Evolutionary conservation across 2,113 vertebrate species (phyloP).

Genomic region (Urocynchramus pylzowi): DNA sequence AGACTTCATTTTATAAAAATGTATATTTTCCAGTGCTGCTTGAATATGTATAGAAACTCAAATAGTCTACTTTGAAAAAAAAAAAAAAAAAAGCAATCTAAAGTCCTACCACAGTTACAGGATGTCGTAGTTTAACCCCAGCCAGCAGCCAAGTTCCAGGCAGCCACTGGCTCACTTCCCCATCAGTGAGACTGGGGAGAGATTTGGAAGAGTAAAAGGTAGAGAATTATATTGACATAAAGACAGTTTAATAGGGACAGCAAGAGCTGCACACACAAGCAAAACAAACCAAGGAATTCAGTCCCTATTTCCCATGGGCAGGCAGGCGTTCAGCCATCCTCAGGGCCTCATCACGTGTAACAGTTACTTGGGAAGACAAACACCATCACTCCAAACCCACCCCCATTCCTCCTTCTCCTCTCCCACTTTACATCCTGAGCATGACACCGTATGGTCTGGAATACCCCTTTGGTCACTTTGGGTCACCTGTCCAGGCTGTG

Average conservation of each 20-base stretch:
- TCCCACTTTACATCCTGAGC: fast-evolving
- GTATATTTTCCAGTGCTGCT: neutral
- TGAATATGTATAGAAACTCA: neutral
- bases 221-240: neutral
- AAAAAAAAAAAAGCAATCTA: neutral
- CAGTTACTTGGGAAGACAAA: neutral
- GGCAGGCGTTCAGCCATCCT: neutral
- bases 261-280: neutral
- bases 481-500: neutral
- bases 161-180: neutral
- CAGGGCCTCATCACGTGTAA: fast-evolving
- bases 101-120: neutral
- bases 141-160: neutral
- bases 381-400: fast-evolving
- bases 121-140: neutral
- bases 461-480: neutral
- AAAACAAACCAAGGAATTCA: neutral
- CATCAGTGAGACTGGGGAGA: neutral
- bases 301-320: neutral
- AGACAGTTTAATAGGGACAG: neutral
- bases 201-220: neutral
- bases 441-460: neutral
- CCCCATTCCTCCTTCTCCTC: neutral
- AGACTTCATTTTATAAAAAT: neutral
- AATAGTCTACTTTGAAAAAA: neutral